These are phyloP conservation scores for Selenia dentaria DNA, from an alignment of 2,888 invertebrate species.

Conservation along the genomic window DNA sequence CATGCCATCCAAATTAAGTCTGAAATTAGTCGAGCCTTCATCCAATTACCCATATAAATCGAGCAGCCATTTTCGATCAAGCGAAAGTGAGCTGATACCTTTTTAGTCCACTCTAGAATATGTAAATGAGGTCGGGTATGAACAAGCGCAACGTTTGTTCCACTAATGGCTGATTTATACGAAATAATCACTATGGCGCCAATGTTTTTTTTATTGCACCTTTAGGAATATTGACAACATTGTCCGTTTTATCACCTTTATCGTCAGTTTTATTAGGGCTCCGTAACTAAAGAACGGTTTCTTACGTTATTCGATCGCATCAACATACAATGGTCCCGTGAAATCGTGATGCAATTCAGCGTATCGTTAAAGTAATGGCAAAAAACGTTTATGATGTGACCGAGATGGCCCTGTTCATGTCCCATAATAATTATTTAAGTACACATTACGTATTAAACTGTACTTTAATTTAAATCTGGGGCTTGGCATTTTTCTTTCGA, in stretches of 20 bases:
- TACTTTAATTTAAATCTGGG: constrained; percentile 4
- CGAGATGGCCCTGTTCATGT: constrained; percentile 9
- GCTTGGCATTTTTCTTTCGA: too few relatives aligned
- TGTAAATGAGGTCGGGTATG: constrained; percentile 42
- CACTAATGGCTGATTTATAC: constrained; percentile 51
- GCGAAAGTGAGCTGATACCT: constrained; percentile 35
- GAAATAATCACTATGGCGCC: constrained; percentile 43
- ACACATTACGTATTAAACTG: constrained; percentile 9
- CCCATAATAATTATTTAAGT: constrained; percentile 15
- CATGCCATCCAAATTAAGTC: constrained; percentile 19
- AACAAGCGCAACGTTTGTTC: constrained; percentile 46
- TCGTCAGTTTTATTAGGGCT: constrained; percentile 6
- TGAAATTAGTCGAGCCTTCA: constrained; percentile 37
- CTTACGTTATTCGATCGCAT: constrained; percentile 7
- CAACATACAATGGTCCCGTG: constrained; percentile 30
- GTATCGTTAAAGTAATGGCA: constrained; percentile 19
- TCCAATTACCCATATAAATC: constrained; percentile 36
- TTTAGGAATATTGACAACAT: constrained; percentile 20
- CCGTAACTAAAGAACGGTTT: background rate
- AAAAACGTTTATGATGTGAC: constrained; percentile 14
- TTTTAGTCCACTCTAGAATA: constrained; percentile 41
- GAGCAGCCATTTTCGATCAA: constrained; percentile 27
- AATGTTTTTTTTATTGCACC: constrained; percentile 34
- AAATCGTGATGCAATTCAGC: constrained; percentile 28
- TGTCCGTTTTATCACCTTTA: constrained; percentile 9